These are phyloP conservation scores for Epirrhoe tristata DNA, from an alignment of 2,888 invertebrate species.

Conservation along the genomic window DNA sequence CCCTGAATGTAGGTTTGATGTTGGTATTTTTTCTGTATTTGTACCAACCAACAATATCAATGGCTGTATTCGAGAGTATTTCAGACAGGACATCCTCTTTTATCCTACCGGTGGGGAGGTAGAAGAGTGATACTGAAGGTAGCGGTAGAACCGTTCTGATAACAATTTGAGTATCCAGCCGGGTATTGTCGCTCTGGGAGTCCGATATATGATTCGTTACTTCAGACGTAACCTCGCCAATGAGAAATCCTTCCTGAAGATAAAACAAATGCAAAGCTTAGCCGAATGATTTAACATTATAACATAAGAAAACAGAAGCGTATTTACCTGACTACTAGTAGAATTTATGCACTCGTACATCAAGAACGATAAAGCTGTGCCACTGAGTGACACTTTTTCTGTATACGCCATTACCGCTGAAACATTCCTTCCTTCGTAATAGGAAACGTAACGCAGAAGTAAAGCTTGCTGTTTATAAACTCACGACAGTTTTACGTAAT, in stretches of 20 bases:
- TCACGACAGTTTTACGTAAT: constrained; percentile 1
- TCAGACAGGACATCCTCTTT: constrained; percentile 81
- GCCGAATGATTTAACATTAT: neutral
- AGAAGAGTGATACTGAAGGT: constrained; percentile 85
- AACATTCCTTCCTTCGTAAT: constrained; percentile 11
- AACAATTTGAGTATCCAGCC: constrained; percentile 86
- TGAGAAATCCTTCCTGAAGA: constrained; percentile 86
- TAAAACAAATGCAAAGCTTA: constrained; percentile 14
- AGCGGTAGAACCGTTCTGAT: constrained; percentile 86
- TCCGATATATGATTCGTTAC: constrained; percentile 89
- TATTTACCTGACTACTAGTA: constrained; percentile 83
- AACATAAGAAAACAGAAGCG: neutral
- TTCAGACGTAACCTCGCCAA: constrained; percentile 87
- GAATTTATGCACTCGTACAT: constrained; percentile 88
- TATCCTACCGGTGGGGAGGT: constrained; percentile 85
- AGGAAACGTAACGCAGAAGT: neutral
- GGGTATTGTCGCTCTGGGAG: constrained; percentile 87
- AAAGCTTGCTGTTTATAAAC: neutral
- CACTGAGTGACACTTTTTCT: constrained; percentile 83
- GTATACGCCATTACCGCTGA: constrained; percentile 58
- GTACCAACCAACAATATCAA: constrained; percentile 89
- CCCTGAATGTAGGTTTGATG: constrained; percentile 86
- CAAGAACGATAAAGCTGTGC: constrained; percentile 88
- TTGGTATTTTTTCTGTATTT: constrained; percentile 84
- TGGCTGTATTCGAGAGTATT: constrained; percentile 80